Evolutionary conservation across 1,140 invertebrate genomes (phyloP).

Genomic region (Drosophila sp.): DNA sequence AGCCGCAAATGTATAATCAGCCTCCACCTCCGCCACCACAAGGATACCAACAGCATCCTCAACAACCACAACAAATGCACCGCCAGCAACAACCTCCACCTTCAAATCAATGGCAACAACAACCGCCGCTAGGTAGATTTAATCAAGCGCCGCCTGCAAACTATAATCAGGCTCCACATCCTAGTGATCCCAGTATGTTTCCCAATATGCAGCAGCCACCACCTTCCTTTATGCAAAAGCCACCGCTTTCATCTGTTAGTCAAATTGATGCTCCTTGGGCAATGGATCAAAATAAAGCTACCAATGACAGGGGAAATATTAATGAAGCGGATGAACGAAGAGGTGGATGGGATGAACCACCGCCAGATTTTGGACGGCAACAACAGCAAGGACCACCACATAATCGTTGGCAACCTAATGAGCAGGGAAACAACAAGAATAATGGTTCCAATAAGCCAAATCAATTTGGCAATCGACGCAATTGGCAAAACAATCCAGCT

Average conservation of each 20-base stretch:
- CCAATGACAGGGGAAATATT: slow-evolving; percentile 19
- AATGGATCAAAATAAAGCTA: slow-evolving; percentile 14
- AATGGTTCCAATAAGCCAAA: slow-evolving; percentile 18
- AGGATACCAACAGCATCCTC: slow-evolving; percentile 42
- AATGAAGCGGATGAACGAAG: slow-evolving; percentile 14
- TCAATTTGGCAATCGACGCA: slow-evolving; percentile 28
- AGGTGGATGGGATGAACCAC: slow-evolving; percentile 43
- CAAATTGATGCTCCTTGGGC: slow-evolving; percentile 26
- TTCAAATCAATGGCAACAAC: slow-evolving; percentile 30
- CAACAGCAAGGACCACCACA: slow-evolving; percentile 24
- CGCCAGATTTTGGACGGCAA: slow-evolving; percentile 18
- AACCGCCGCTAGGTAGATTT: slow-evolving; percentile 14
- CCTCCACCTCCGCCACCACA: slow-evolving; percentile 85
- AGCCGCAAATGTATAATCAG: slow-evolving; percentile 76
- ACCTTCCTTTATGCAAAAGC: slow-evolving; percentile 39
- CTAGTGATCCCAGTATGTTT: slow-evolving; percentile 25
- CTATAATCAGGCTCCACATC: slow-evolving; percentile 25
- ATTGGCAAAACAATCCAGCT: slow-evolving; percentile 22
- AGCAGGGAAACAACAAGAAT: slow-evolving; percentile 7
- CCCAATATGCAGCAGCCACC: slow-evolving; percentile 69
- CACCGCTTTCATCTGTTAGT: slow-evolving; percentile 4
- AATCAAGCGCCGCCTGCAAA: slow-evolving; percentile 41
- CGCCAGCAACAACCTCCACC: slow-evolving; percentile 30
- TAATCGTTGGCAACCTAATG: slow-evolving; percentile 41
- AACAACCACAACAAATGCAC: slow-evolving; percentile 17